Conservation (phyloP, 2,888 invertebrate genomes). For the Diploptera punctata region DNA sequence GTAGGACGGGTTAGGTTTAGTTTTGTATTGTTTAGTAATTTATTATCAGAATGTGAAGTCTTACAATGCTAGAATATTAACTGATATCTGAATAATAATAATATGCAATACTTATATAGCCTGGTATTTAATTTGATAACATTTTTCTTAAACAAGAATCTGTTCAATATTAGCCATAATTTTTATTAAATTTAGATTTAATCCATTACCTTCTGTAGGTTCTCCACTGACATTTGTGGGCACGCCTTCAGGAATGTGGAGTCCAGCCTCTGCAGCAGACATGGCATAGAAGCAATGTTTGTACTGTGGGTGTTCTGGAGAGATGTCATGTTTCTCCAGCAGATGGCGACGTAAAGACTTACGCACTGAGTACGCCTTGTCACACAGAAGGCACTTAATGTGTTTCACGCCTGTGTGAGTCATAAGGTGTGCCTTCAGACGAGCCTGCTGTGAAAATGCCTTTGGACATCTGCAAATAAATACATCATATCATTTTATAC, state of each 20-base stretch:
- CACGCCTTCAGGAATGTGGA: slow-evolving; percentile 43
- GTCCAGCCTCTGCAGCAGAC: slow-evolving; percentile 46
- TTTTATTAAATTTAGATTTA: no score
- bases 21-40: no score
- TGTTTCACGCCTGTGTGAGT: slow-evolving; percentile 59
- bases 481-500: no score
- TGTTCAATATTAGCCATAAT: no score
- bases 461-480: slow-evolving; percentile 45
- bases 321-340: slow-evolving; percentile 55
- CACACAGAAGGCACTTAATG: slow-evolving; percentile 61
- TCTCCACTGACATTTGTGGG: slow-evolving; percentile 22
- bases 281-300: slow-evolving; percentile 45
- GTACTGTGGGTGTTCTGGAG: slow-evolving; percentile 43
- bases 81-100: no score
- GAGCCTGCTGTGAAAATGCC: slow-evolving; percentile 44
- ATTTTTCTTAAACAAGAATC: no score
- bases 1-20: no score
- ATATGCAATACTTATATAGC: no score
- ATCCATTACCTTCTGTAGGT: slow-evolving; percentile 24
- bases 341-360: slow-evolving; percentile 59
- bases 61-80: no score
- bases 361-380: slow-evolving; percentile 58
- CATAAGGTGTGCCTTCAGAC: slow-evolving; percentile 55
- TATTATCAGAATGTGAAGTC: no score
- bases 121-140: no score